Evolutionary conservation across 2,113 vertebrate species (phyloP), one percentile per base, ranked within the genome.

Genomic region (Platichthys stellatus): DNA sequence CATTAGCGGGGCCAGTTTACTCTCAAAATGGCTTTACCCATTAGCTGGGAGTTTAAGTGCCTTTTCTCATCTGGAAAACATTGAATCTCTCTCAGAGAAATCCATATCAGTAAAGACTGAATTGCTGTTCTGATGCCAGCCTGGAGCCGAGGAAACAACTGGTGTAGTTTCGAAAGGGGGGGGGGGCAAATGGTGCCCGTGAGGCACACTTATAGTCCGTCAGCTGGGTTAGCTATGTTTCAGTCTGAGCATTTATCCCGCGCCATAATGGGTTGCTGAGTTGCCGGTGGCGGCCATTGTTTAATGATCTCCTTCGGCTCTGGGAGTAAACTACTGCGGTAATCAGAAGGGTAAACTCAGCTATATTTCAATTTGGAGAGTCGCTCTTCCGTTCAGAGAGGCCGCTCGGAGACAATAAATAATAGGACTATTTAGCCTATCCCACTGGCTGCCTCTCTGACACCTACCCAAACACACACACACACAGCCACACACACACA

Each of bases 281-380:
- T 82, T 91, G 87, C 88, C 88, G 45, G 90, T 90, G 95, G 94
- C 93, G 93, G 94, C 96, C 96, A 96, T 97, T 96, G 96, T 97
- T 96, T 93, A 94, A 96, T 97, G 96, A 98, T 97, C 95, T 96
- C 96, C 97, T 97, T 95, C 96, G 96, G 97, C 97, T 96, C 93
- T 95, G 95, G 89, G 91, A 92, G 91, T 93, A 93, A 97, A 96
- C 97, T 96, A 95, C 96, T 97, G 95, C 96, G 94, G 97, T 99
- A 99, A 99, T 99, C 97, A 99, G 97, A 97, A 99, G 97, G 95
- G 97, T 99, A 99, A 99, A 99, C 98, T 99, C 97, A 96, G 97
- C 97, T 98, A 97, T 99, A 98, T 98, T 99, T 98, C 97, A 98
- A 98, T 99, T 99, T 98, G 96, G 96, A 97, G 95, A 96, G 96